These are phyloP conservation scores for Caerostris extrusa DNA, from an alignment of 1,140 invertebrate species.

Conservation along the genomic window DNA sequence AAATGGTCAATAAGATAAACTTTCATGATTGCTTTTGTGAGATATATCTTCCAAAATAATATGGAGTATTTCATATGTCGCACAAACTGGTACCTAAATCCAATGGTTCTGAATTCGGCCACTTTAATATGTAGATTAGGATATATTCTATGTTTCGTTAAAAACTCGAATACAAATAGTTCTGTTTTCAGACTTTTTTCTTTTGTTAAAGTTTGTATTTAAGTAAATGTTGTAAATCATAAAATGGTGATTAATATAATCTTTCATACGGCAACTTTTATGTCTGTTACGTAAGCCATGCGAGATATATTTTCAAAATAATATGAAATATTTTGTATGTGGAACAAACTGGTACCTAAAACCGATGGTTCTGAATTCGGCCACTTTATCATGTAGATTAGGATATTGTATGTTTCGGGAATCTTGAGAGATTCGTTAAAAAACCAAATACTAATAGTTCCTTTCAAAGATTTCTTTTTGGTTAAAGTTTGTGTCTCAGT, in stretches of 20 bases:
- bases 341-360: not conserved
- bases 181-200: no score
- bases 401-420: not conserved
- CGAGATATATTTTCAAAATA: conserved; percentile 46
- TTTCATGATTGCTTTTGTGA: not conserved
- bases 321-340: conserved; percentile 14
- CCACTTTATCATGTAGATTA: not conserved
- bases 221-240: no score
- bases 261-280: conserved; percentile 36
- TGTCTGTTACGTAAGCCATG: conserved; percentile 25
- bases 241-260: no score
- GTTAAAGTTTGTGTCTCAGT: no score
- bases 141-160: no score
- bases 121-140: not conserved
- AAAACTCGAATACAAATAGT: no score
- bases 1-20: no score
- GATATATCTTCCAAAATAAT: conserved; percentile 44
- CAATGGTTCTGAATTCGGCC: not conserved
- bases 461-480: no score
- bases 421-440: not conserved
- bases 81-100: not conserved
- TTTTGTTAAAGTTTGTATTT: no score
- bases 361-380: not conserved
- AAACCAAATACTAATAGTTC: no score
- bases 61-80: conserved; percentile 4